Evolutionary conservation across 2,888 invertebrate species (phyloP), one percentile per base, ranked within the genome.

Genomic region (Rotaria magnacalcarata): DNA sequence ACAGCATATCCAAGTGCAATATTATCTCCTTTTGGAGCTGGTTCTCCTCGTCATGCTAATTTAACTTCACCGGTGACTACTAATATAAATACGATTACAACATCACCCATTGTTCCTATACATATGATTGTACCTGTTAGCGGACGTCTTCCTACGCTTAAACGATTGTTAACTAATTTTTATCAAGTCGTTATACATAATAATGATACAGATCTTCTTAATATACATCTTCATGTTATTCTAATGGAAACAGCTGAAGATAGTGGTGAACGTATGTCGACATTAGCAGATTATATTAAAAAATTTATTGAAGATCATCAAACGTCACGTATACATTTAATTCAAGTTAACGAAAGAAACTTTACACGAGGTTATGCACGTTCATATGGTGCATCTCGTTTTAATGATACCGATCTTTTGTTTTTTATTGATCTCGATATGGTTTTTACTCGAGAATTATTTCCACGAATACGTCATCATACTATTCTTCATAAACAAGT

Each of bases 361-460:
- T 86, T 86, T 84, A 85, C 86, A n/a, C 86, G 86, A 11, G 85
- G 85, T 11, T 85, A 75, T 50, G 86, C 97, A 98, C 3, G 98
- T 98, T 84, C 85, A 87, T 87, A 89, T 58, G 91, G 91, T 11
- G 89, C 89, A 41, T 88, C 88, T 50, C 88, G 89, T 47, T 90
- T 90, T 80, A 92, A 92, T 0, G 92, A 93, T 80, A 93, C 94
- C 86, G 94, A 94, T 89, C 92, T 97, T 87, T 92, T 97, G 88
- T 94, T 97, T 90, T 96, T 98, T 90, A 94, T 97, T 60, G 98
- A 99, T 91, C 97, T 99, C 1, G 98, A 99, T 91, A 96, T 99
- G 92, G 93, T 94, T 89, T 96, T 97, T 90, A 94, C 93, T 87
- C 91, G 92, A 56, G 93, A 93, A 87, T 94, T 94, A 34, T 92